phyloP scores from a whole-genome alignment of 2,113 vertebrate genomes.

The mouse (Mus musculus) region GRCm39 chr12:109565501-109566000 shows the following conservation, averaged over 20 bases:
- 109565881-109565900: rapidly evolving
- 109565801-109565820: not conserved
- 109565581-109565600: not conserved
- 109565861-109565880: not conserved
- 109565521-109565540: not conserved
- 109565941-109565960: not conserved
- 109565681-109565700: not conserved
- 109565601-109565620: not conserved
- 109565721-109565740: constrained; percentile 1
- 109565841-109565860: not conserved
- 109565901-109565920: not conserved
- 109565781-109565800: constrained; percentile 11
- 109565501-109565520: not conserved
- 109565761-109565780: constrained; percentile 46
- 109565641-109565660: not conserved
- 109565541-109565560: not conserved
- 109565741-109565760: constrained; percentile 17
- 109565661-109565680: not conserved
- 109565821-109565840: not conserved
- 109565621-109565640: not conserved
- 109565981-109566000: not conserved
- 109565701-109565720: constrained; percentile 49
- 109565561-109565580: not conserved
- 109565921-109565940: not conserved
- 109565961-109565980: not conserved